Evolutionary conservation across 2,888 invertebrate genomes (phyloP), one percentile per base, ranked within the genome.

Genomic region (Drosophila fulvimacula): DNA sequence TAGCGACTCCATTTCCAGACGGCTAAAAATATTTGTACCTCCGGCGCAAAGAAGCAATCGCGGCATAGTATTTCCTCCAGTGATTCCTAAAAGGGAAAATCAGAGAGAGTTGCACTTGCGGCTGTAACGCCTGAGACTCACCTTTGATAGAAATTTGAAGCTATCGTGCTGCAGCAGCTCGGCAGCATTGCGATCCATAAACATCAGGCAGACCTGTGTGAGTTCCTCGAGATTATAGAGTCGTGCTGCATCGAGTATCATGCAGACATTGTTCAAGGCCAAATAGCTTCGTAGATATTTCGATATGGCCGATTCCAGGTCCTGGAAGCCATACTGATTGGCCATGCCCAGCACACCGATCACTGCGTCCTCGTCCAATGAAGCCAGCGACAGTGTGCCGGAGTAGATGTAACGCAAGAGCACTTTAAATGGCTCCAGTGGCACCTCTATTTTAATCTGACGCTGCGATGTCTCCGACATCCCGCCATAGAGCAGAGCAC

Each of bases 21-120:
- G 0, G 98, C 97, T 84, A 95, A 94, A 93, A 99, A 99, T 78
- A 99, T 98, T 86, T 98, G 96, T 41, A 97, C 97, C 93, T 99
- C 99, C 0, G 96, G 96, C 0, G 98, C 98, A 93, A 97, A 99
- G 93, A 99, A 99, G 9, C 99, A 98, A 93, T 99, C 97, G 55
- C 99, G 94, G 56, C 95, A 95, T 36, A 99, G 93, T 10, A 99
- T 94, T 90, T 97, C 96, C 88, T 96, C 95, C 59, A 99, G 93
- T 0, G 98, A 92, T 77, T 92, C 92, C 91, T 94, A 41, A 32
- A 41, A 32, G 17, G 6, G 13, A 55, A 32, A 15, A 15, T 15
- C 17, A 1, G 5, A 24, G 10, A 9, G 41, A 15, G 15, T 5
- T 17, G n/a, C 11, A 32, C 17, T n/a, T 53, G 13, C 7, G 13